These are phyloP conservation scores for Drosophila nigrodunni DNA, from an alignment of 1,140 invertebrate species.

Conservation along the genomic window DNA sequence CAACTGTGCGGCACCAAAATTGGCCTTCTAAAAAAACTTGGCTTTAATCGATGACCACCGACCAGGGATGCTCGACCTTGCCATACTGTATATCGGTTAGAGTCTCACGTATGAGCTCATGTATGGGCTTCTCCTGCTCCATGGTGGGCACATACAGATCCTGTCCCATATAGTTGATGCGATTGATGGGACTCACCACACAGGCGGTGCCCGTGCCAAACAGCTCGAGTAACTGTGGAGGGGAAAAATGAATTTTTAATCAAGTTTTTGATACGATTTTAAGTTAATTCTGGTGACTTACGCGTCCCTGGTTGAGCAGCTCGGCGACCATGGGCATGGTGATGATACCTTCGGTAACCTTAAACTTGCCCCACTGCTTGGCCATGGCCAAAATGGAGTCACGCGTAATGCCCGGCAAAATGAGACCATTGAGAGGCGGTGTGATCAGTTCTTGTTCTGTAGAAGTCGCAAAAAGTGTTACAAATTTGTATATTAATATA, in stretches of 20 bases:
- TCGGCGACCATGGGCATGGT: conserved; percentile 94
- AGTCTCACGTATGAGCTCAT: conserved; percentile 89
- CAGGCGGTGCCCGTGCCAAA: conserved; percentile 98
- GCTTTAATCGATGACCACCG: conserved; percentile 83
- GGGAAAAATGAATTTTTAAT: background rate
- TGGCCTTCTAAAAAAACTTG: background rate
- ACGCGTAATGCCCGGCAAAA: conserved; percentile 97
- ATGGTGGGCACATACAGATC: conserved; percentile 91
- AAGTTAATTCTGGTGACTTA: conserved; percentile 86
- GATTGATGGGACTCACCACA: conserved; percentile 94
- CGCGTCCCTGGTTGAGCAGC: conserved; percentile 92
- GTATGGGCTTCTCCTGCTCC: conserved; percentile 89
- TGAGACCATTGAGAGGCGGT: conserved; percentile 95
- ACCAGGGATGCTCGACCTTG: conserved; percentile 92
- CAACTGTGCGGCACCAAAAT: conserved; percentile 31
- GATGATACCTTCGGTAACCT: conserved; percentile 92
- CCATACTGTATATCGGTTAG: conserved; percentile 95
- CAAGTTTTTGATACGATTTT: background rate
- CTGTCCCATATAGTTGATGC: conserved; percentile 90
- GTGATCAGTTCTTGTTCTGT: conserved; percentile 96
- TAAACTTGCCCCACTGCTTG: conserved; percentile 94
- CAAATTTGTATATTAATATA: conserved; percentile 1
- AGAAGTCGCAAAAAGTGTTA: conserved; percentile 48
- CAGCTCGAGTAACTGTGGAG: conserved; percentile 92
- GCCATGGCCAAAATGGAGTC: conserved; percentile 93